phyloP scores from a whole-genome alignment of 2,888 invertebrate species.

The Buathra laborator region DNA sequence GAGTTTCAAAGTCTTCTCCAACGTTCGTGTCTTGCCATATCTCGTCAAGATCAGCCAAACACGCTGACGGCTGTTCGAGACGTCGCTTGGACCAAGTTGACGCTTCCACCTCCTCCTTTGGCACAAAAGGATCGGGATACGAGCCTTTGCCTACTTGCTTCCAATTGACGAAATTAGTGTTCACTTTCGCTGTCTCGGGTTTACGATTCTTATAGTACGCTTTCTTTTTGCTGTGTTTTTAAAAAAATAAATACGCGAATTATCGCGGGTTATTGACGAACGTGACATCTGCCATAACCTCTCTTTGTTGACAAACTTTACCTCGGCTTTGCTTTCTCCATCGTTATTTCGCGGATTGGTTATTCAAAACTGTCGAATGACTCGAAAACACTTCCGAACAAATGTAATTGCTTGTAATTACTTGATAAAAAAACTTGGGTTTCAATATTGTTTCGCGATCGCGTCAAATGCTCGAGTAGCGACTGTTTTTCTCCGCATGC shows the following conservation, averaged over 20 bases:
- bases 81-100: constrained; percentile 28
- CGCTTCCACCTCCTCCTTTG: not conserved
- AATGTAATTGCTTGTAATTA: not conserved
- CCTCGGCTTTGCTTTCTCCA: constrained; percentile 64
- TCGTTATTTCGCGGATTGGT: not conserved
- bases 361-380: not conserved
- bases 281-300: not conserved
- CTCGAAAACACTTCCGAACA: not conserved
- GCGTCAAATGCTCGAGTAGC: not conserved
- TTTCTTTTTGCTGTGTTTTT: constrained; percentile 55
- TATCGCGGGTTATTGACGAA: not conserved
- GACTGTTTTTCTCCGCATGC: not conserved
- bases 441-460: not conserved
- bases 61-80: constrained; percentile 57
- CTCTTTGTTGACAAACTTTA: constrained; percentile 13
- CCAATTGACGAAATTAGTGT: not conserved
- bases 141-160: constrained; percentile 6
- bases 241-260: not conserved
- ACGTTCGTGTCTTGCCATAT: constrained; percentile 77
- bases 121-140: not conserved
- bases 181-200: not conserved
- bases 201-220: constrained; percentile 40
- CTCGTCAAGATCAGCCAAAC: constrained; percentile 62
- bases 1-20: constrained; percentile 83
- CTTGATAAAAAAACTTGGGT: not conserved